phyloP scores from a whole-genome alignment of 1,140 invertebrate species.

The Drosophila melanogaster region Release_6_plus_ISO1_MT NC_004354.4:4471001-4471500 shows the following conservation, averaged over 20 bases:
- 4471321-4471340: constrained; percentile 38
- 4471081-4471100: constrained; percentile 53
- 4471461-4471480: constrained; percentile 8
- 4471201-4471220: constrained; percentile 78
- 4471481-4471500: background rate
- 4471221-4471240: background rate
- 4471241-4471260: background rate
- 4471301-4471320: background rate
- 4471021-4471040: background rate
- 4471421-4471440: too few species aligned
- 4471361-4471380: constrained; percentile 64
- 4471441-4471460: background rate
- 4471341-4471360: constrained; percentile 73
- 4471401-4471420: background rate
- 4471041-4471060: constrained; percentile 50
- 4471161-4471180: constrained; percentile 60
- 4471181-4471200: constrained; percentile 84
- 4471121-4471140: background rate
- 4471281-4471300: background rate
- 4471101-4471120: constrained; percentile 12
- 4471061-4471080: constrained; percentile 82
- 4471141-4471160: constrained; percentile 43
- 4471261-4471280: background rate
- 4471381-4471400: background rate
- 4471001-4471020: constrained; percentile 62